Base-by-base conservation (phyloP, 2,797 vertebrate species). In the Buphagus erythrorhynchus region DNA sequence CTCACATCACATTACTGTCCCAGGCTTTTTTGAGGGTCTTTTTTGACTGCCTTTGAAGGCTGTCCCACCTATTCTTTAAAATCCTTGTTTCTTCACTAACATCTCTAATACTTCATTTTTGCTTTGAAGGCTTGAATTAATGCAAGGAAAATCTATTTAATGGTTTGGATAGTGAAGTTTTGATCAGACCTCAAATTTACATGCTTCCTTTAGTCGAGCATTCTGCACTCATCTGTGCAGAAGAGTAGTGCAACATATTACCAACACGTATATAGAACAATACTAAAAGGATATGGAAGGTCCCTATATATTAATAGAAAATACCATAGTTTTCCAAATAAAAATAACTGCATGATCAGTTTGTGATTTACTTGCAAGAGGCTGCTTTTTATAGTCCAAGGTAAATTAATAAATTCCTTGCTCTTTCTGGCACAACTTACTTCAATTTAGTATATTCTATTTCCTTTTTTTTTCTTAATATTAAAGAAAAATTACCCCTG, bases 401-500 rank as follows among this genome's bases (percentile, higher is more conserved):
- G 38, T 35, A 43, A 88, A 96, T 55, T 15, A 16, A 84, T 59
- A 92, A 91, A 95, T 72, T 61, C 57, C 29, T 94, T 85, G n/a
- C 52, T 84, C 55, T 89, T 85, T 82, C 49, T 93, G 77, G 29
- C 20, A 82, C 63, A 97, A 92, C 55, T 92, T 96, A 58, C 92
- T 96, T 87, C 84, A 96, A 85, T 93, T 96, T 77, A 94, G 92
- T 97, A 96, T 88, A 75, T 87, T 96, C 90, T 95, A 72, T 49
- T 81, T 95, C 73, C 73, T 82, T 88, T 61, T 96, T 91, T 91
- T 20, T 17, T 10, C 62, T 94, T 96, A 94, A 94, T 97, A 97
- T 96, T 96, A 88, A 97, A 97, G 88, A 96, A 97, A 96, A 97
- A 97, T 93, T 93, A 95, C 77, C 67, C 96, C 96, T 96, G 76